Conservation (phyloP, 1,140 invertebrate genomes). For the Tenebrio molitor region DNA sequence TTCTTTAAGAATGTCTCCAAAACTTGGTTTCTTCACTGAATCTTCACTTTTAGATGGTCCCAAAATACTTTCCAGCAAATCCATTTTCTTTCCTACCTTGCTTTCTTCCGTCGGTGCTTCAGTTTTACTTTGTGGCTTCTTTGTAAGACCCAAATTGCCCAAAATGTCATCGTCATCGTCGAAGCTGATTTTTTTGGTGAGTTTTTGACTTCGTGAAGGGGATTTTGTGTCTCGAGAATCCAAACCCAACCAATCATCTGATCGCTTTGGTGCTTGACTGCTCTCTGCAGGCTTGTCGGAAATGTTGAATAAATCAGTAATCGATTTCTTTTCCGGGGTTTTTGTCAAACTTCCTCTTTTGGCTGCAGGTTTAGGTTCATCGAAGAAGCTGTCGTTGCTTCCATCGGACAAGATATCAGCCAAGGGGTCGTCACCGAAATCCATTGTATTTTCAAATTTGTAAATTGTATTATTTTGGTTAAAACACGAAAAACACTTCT, state of each 20-base stretch:
- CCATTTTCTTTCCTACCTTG: conserved; percentile 45
- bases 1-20: conserved; percentile 61
- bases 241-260: conserved; percentile 57
- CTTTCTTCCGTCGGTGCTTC: not conserved
- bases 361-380: conserved; percentile 61
- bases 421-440: conserved; percentile 52
- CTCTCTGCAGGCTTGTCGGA: conserved; percentile 35
- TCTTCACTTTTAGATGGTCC: conserved; percentile 50
- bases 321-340: conserved; percentile 58
- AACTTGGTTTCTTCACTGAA: conserved; percentile 52
- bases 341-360: conserved; percentile 57
- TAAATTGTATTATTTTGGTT: too few relatives aligned
- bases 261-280: conserved; percentile 24
- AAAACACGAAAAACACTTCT: too few relatives aligned
- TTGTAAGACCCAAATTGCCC: conserved; percentile 45
- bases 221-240: conserved; percentile 21
- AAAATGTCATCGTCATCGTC: conserved; percentile 59
- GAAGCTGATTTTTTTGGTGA: conserved; percentile 59
- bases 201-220: conserved; percentile 41
- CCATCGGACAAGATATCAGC: conserved; percentile 65
- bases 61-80: conserved; percentile 61
- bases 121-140: conserved; percentile 1
- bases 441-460: conserved; percentile 39
- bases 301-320: conserved; percentile 61
- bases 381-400: conserved; percentile 70